Base-by-base conservation (phyloP, 2,888 invertebrate genomes). In the Chrysomela aeneicollis region DNA sequence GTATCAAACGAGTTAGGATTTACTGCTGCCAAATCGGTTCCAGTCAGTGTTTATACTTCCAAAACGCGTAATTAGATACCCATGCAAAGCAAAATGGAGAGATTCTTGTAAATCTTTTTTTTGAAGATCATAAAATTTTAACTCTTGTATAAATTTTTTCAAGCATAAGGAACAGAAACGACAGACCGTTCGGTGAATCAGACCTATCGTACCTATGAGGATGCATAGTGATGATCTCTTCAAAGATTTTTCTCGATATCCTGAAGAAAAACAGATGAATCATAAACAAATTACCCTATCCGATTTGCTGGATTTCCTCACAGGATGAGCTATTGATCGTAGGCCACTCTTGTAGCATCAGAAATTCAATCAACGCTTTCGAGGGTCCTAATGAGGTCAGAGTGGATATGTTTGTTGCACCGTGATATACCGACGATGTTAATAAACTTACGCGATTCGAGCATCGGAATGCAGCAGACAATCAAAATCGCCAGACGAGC, bases 321-420 rank as follows among this genome's bases (percentile, higher is more conserved):
- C 42, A 42, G 42, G 42, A 42, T 15, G 1, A 4, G 42, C 1
- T 42, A 42, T 42, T 15, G 42, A 42, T 42, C 42, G 15, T 42
- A 18, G 21, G 17, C 21, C 37, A 42, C 17, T 15, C 12, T 54
- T n/a, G 19, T 19, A 21, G 54, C 37, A 55, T 35, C 53, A 42
- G 61, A 65, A 65, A 60, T 65, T 61, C 61, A 55, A 65, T 65
- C 59, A 59, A 58, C 61, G 61, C 61, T 61, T 65, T 61, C 61
- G 42, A 15, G 50, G 42, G 58, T 46, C 42, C 26, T 61, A 65
- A 65, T 65, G 65, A 61, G 65, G 61, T 65, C 61, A 53, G 37
- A 65, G 65, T 65, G 61, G 65, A 52, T 61, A 61, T 65, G 65
- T 65, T 65, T 65, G 65, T 58, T 65, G 58, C 55, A 61, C 61